Percentiles rank a stretch among this genome's conserved stretches.
phyloP scores from a whole-genome alignment of 2,113 vertebrate species.

The Struthio camelus region DNA sequence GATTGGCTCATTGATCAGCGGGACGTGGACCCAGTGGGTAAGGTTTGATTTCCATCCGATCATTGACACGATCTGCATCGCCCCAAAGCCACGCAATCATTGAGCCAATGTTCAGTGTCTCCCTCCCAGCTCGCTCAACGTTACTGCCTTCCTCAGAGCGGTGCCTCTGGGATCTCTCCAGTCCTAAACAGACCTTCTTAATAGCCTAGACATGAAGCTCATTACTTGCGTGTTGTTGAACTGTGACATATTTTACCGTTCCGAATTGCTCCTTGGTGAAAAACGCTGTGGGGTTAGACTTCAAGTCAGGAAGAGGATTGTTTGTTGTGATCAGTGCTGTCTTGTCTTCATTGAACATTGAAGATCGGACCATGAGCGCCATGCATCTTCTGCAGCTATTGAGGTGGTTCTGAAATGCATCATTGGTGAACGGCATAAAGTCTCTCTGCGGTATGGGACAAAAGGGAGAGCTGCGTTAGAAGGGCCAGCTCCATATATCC shows the following conservation, averaged over 20 bases:
- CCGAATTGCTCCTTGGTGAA: neutral
- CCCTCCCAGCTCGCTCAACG: neutral
- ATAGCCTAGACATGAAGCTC: neutral
- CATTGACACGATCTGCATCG: neutral
- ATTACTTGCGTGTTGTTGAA: no score
- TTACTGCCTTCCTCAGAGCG: neutral
- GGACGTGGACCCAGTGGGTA: neutral
- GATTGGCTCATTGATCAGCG: fast-evolving
- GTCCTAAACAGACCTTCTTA: neutral
- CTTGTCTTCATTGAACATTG: conserved; percentile 55
- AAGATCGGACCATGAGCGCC: conserved; percentile 29
- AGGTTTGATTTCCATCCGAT: neutral
- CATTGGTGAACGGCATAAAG: neutral
- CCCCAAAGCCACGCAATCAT: neutral
- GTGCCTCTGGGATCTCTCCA: neutral
- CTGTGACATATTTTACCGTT: neutral
- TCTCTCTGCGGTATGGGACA: neutral
- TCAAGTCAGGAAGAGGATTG: conserved; percentile 28
- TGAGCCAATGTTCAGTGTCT: neutral
- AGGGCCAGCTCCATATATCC: neutral
- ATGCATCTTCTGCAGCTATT: neutral
- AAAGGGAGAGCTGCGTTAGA: neutral
- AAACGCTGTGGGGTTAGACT: neutral
- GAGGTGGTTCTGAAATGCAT: conserved; percentile 20
- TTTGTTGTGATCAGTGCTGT: conserved; percentile 54